phyloP scores from a whole-genome alignment of 2,888 invertebrate genomes.

The Pseudeuparius sepicola region DNA sequence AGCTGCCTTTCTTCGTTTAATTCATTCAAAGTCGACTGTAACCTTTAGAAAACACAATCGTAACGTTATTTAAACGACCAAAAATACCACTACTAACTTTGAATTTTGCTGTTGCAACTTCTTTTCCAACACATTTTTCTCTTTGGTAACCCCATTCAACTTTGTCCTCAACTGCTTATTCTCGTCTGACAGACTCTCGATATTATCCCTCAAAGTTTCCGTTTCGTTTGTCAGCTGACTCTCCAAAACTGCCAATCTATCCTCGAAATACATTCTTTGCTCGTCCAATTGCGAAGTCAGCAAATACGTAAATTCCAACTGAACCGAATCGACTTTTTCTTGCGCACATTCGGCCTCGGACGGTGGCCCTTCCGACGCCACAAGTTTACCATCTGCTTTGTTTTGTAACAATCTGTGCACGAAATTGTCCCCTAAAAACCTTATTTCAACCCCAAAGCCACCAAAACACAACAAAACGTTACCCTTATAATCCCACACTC shows the following conservation, averaged over 20 bases:
- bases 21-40: constrained; percentile 57
- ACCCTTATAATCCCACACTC: constrained; percentile 99
- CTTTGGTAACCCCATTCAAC: constrained; percentile 46
- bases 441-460: neutral
- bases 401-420: constrained; percentile 86
- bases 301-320: constrained; percentile 92
- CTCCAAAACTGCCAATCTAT: constrained; percentile 49
- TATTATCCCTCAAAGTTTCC: constrained; percentile 40
- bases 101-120: constrained; percentile 53
- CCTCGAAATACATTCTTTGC: constrained; percentile 87
- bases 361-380: constrained; percentile 62
- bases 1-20: constrained; percentile 78
- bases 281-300: constrained; percentile 92
- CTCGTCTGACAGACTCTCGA: constrained; percentile 42
- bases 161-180: constrained; percentile 39
- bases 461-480: too few relatives aligned
- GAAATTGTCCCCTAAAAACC: constrained; percentile 27
- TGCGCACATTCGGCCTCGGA: constrained; percentile 48
- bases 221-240: constrained; percentile 34
- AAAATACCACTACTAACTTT: too few relatives aligned
- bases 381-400: constrained; percentile 93
- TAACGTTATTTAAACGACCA: too few relatives aligned
- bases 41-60: constrained; percentile 34
- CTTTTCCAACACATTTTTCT: constrained; percentile 60
- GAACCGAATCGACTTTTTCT: constrained; percentile 89